Evolutionary conservation across 2,797 vertebrate genomes (phyloP).

Genomic region (Enteromius fasciolatus): DNA sequence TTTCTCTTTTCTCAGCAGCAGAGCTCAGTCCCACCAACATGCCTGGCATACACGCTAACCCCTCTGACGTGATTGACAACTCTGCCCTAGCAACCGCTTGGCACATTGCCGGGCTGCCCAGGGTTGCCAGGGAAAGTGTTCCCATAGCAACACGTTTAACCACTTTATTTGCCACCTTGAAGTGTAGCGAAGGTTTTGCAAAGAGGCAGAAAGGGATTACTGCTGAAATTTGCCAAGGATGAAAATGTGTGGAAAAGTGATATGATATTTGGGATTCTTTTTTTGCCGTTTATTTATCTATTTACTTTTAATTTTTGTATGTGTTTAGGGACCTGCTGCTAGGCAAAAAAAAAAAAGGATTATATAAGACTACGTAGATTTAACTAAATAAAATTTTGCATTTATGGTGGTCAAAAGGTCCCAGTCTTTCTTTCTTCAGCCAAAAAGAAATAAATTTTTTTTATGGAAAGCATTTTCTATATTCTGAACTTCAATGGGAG

Average conservation of each 20-base stretch:
- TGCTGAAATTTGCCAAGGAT: slow-evolving; percentile 18
- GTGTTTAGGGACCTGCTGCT: not conserved
- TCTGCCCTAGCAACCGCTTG: slow-evolving; percentile 83
- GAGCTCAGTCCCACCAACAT: slow-evolving; percentile 43
- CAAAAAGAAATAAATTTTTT: not conserved
- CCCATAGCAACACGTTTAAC: slow-evolving; percentile 76
- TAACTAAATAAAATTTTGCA: not conserved
- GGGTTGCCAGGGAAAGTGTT: slow-evolving; percentile 81
- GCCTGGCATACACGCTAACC: slow-evolving; percentile 67
- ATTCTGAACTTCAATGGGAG: too few relatives aligned
- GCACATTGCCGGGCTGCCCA: slow-evolving; percentile 78
- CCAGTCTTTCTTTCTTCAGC: not conserved
- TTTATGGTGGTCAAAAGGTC: not conserved
- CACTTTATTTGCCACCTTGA: slow-evolving; percentile 70
- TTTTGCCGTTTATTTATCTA: not conserved
- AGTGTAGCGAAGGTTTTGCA: slow-evolving; percentile 65
- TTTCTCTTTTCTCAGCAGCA: slow-evolving; percentile 36
- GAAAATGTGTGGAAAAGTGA: slow-evolving; percentile 19
- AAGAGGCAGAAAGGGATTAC: slow-evolving; percentile 39
- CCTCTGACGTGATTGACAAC: slow-evolving; percentile 70
- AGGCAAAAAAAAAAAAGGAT: too few relatives aligned
- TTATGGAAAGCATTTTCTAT: not conserved
- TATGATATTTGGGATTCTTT: not conserved
- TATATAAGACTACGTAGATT: not conserved
- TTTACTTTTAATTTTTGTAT: not conserved